phyloP scores from a whole-genome alignment of 2,888 invertebrate genomes.

The Catocala fraxini region DNA sequence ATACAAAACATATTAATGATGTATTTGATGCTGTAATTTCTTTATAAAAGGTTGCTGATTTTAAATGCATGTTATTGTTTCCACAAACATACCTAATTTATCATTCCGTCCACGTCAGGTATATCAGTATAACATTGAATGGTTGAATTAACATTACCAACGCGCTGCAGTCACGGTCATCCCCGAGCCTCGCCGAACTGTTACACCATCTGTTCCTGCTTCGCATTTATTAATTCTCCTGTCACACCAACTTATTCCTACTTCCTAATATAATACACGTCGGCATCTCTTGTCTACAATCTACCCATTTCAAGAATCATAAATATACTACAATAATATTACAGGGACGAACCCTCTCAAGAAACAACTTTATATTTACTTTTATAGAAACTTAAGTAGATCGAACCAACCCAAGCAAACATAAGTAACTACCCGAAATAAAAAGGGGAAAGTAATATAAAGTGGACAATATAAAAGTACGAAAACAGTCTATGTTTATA shows the following conservation, averaged over 20 bases:
- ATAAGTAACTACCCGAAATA: no score
- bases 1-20: no score
- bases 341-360: no score
- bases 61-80: conserved; percentile 29
- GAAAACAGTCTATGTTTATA: no score
- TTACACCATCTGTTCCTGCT: conserved; percentile 31
- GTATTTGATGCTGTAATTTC: no score
- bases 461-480: no score
- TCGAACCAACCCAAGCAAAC: no score
- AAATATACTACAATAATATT: no score
- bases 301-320: no score
- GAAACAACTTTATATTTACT: no score
- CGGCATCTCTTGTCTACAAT: background rate
- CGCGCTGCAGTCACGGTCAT: conserved; percentile 54
- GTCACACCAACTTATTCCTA: conserved; percentile 1
- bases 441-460: no score
- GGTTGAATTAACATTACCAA: conserved; percentile 59
- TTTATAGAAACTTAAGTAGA: no score
- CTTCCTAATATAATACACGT: conserved; percentile 6
- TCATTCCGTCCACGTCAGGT: conserved; percentile 55
- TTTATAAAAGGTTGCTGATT: conserved; percentile 10
- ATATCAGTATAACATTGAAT: conserved; percentile 60
- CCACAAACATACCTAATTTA: conserved; percentile 46
- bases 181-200: conserved; percentile 13
- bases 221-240: conserved; percentile 37